Evolutionary conservation across 2,888 invertebrate genomes (phyloP).

Genomic region (Allygus modestus): DNA sequence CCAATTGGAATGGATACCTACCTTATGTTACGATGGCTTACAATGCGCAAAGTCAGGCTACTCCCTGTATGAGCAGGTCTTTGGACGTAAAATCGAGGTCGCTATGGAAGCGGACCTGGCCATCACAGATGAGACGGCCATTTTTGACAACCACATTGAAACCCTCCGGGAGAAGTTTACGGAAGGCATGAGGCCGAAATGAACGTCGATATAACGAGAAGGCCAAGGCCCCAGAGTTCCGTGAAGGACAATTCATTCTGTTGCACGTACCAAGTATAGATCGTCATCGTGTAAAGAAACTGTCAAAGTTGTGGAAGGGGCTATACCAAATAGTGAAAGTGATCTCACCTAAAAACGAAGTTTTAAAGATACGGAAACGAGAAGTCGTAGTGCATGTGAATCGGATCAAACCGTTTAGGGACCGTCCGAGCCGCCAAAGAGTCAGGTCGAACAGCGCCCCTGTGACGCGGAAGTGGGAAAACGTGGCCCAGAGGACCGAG

Average conservation of each 20-base stretch:
- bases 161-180: neutral
- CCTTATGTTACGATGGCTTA: slow-evolving; percentile 1
- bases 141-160: neutral
- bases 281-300: slow-evolving; percentile 21
- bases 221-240: neutral
- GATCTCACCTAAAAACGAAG: neutral
- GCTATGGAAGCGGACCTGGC: neutral
- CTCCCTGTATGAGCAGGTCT: slow-evolving; percentile 10
- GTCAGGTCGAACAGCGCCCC: neutral
- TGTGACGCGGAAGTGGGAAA: too few relatives aligned
- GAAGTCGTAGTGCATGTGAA: slow-evolving; percentile 12
- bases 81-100: slow-evolving; percentile 1
- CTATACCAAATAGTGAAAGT: neutral
- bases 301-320: slow-evolving; percentile 22
- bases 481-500: too few relatives aligned
- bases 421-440: too few relatives aligned
- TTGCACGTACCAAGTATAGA: neutral
- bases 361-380: neutral
- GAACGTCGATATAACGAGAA: neutral
- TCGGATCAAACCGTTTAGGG: neutral
- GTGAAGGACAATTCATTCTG: neutral
- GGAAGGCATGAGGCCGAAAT: neutral
- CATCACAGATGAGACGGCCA: neutral
- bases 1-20: slow-evolving; percentile 14
- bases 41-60: slow-evolving; percentile 15